Evolutionary conservation across 2,797 vertebrate genomes (phyloP).

Genomic region (Phyllotis vaccarum): DNA sequence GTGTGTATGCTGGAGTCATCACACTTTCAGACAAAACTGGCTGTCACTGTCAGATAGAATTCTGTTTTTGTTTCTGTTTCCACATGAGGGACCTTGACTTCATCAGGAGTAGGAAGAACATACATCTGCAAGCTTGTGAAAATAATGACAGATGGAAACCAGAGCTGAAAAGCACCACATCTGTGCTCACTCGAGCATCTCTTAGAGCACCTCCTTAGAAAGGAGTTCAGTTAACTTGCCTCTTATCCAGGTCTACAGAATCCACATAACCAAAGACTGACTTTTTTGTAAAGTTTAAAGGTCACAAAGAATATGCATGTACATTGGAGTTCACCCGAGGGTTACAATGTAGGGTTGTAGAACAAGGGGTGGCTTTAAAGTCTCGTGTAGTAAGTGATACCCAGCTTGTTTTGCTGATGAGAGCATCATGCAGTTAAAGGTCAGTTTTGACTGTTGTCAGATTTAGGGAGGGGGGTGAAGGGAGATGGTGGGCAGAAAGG

Average conservation of each 20-base stretch:
- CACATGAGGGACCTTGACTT: constrained; percentile 21
- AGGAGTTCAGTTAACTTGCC: neutral
- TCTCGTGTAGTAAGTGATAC: neutral
- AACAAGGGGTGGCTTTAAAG: constrained; percentile 3
- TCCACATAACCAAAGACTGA: neutral
- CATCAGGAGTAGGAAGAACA: constrained; percentile 23
- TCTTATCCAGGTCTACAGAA: constrained; percentile 36
- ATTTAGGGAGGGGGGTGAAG: neutral
- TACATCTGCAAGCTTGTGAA: constrained; percentile 38
- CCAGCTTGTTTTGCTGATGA: neutral
- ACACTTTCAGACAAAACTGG: neutral
- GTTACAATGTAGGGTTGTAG: neutral
- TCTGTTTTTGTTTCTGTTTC: constrained; percentile 46
- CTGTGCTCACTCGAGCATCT: neutral
- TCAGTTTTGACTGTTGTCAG: constrained; percentile 21
- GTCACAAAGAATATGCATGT: neutral
- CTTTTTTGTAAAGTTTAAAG: constrained; percentile 52
- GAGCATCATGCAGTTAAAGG: neutral
- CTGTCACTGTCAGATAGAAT: neutral
- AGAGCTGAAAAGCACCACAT: neutral
- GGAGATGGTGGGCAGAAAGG: neutral
- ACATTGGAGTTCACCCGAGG: neutral
- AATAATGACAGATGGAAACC: neutral
- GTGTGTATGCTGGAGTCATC: neutral
- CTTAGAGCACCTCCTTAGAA: neutral